Evolutionary conservation across 2,888 invertebrate genomes (phyloP).

Genomic region (Patella ulyssiponensis): DNA sequence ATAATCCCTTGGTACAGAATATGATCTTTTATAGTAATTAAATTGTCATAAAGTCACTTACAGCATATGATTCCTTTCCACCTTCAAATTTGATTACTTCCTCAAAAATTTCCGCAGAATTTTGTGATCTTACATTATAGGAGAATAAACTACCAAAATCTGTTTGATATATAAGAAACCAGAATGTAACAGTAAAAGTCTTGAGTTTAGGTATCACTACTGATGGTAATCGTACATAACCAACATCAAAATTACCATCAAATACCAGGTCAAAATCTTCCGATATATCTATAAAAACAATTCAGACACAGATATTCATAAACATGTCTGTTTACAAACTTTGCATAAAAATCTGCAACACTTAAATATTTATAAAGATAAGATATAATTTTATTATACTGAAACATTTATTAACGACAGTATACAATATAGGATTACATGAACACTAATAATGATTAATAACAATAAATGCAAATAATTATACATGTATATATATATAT

Average conservation of each 20-base stretch:
- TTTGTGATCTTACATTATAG: constrained; percentile 18
- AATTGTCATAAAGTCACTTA: too few relatives aligned
- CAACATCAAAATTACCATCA: background rate
- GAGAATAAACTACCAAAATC: constrained; percentile 30
- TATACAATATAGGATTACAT: background rate
- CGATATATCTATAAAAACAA: too few relatives aligned
- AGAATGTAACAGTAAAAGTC: constrained; percentile 24
- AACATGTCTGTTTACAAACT: too few relatives aligned
- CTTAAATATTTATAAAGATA: constrained; percentile 5
- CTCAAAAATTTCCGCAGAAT: too few relatives aligned
- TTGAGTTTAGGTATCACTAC: constrained; percentile 20
- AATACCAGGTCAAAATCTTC: constrained; percentile 39
- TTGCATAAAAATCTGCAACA: too few relatives aligned
- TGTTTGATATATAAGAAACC: constrained; percentile 25
- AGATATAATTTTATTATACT: constrained; percentile 18
- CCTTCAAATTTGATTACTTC: too few relatives aligned
- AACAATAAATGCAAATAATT: constrained; percentile 16
- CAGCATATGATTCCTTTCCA: too few relatives aligned
- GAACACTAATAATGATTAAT: background rate
- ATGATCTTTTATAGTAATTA: too few relatives aligned
- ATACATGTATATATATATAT: constrained; percentile 20
- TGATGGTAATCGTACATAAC: constrained; percentile 33
- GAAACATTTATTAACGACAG: constrained; percentile 10
- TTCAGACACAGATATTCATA: too few relatives aligned
- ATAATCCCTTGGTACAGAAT: too few relatives aligned